Conservation (phyloP, 1,140 invertebrate genomes). For the Lycorma delicatula region DNA sequence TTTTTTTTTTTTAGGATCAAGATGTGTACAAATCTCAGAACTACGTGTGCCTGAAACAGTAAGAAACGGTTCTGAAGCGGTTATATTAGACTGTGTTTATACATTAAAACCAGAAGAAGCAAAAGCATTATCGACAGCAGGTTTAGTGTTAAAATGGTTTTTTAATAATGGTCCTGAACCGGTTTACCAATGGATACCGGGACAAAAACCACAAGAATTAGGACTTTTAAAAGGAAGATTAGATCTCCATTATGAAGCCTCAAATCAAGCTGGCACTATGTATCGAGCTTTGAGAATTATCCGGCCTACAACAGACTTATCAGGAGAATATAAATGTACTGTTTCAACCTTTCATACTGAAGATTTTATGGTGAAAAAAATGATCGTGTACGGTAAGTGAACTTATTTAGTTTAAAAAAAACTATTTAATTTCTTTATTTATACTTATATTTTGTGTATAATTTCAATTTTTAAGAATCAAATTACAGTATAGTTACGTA, state of each 20-base stretch:
- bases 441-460: too few relatives aligned
- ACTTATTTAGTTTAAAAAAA: too few relatives aligned
- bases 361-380: slow-evolving; percentile 50
- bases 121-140: slow-evolving; percentile 37
- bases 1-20: slow-evolving; percentile 23
- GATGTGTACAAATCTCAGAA: slow-evolving; percentile 47
- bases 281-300: slow-evolving; percentile 60
- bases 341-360: slow-evolving; percentile 59
- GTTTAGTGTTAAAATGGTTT: slow-evolving; percentile 68
- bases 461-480: too few relatives aligned
- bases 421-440: too few relatives aligned
- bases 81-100: slow-evolving; percentile 66
- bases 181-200: slow-evolving; percentile 69
- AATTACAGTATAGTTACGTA: too few relatives aligned
- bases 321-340: slow-evolving; percentile 61
- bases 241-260: slow-evolving; percentile 56
- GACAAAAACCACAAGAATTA: slow-evolving; percentile 41
- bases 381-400: slow-evolving; percentile 64
- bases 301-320: slow-evolving; percentile 56
- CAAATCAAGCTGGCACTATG: slow-evolving; percentile 49
- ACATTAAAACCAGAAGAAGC: slow-evolving; percentile 42
- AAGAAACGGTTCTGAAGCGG: slow-evolving; percentile 52
- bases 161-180: slow-evolving; percentile 52
- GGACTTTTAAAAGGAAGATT: slow-evolving; percentile 52
- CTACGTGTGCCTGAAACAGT: slow-evolving; percentile 57